These are phyloP conservation scores for Tachysurus fulvidraco DNA, from an alignment of 2,113 vertebrate species.

Conservation along the genomic window DNA sequence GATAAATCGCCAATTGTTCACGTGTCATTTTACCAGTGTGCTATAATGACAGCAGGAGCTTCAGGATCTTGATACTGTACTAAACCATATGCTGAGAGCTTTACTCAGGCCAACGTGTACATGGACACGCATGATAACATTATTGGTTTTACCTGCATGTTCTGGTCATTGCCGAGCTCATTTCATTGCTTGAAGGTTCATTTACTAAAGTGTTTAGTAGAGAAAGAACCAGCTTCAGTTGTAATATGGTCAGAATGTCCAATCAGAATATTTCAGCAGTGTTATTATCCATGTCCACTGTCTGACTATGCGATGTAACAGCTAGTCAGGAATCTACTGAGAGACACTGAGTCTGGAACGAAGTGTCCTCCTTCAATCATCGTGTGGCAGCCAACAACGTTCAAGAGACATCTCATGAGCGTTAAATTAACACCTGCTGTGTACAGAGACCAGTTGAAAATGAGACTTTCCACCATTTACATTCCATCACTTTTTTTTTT, in stretches of 20 bases:
- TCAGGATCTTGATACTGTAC: background rate
- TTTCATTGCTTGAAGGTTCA: background rate
- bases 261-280: background rate
- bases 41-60: background rate
- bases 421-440: conserved; percentile 4
- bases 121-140: background rate
- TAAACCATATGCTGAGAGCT: background rate
- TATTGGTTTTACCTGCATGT: background rate
- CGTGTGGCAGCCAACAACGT: background rate
- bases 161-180: background rate
- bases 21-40: background rate
- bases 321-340: background rate
- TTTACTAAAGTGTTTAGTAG: background rate
- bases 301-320: background rate
- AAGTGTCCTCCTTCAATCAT: background rate
- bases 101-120: background rate
- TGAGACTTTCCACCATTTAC: conserved; percentile 17
- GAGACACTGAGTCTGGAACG: background rate
- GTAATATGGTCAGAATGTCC: background rate
- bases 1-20: background rate
- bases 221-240: background rate
- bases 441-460: conserved; percentile 9
- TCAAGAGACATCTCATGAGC: background rate
- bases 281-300: background rate
- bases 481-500: conserved; percentile 3